Conservation (phyloP, 2,113 vertebrate species). For the Dendrocopos noguchii region DNA sequence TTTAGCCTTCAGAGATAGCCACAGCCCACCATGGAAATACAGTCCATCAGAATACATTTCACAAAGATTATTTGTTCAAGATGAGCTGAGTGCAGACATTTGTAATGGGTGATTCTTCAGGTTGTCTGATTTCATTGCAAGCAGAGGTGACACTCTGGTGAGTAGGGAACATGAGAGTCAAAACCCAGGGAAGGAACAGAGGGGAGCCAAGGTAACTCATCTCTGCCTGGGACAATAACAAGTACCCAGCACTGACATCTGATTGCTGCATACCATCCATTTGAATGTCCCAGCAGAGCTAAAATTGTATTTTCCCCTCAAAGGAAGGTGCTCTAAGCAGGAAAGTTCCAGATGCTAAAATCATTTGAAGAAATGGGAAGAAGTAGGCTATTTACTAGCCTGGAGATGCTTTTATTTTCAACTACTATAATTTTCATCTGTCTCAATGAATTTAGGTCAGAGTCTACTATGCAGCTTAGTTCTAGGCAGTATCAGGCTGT, state of each 20-base stretch:
- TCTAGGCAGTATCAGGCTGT: not conserved
- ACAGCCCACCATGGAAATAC: fast-evolving
- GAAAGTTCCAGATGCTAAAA: not conserved
- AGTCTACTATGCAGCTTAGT: not conserved
- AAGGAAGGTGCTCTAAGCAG: not conserved
- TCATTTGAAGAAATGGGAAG: conserved; percentile 24
- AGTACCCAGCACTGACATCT: not conserved
- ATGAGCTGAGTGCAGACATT: not conserved
- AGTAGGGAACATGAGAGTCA: not conserved
- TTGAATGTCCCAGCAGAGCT: not conserved
- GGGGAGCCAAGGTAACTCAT: not conserved
- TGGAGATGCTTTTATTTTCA: conserved; percentile 37
- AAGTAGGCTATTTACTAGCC: not conserved
- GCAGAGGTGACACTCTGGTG: not conserved
- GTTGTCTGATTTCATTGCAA: not conserved
- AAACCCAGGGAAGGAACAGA: not conserved
- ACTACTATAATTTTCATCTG: conserved; percentile 25
- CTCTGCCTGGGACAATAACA: not conserved
- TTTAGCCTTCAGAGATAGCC: not conserved
- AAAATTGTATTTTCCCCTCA: not conserved
- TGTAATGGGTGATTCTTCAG: not conserved
- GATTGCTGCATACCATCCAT: not conserved
- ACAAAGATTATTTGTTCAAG: not conserved
- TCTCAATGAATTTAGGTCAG: conserved; percentile 10
- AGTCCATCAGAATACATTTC: fast-evolving